Conservation (phyloP, 1,140 invertebrate genomes). For the Leptestheria dahalacensis region DNA sequence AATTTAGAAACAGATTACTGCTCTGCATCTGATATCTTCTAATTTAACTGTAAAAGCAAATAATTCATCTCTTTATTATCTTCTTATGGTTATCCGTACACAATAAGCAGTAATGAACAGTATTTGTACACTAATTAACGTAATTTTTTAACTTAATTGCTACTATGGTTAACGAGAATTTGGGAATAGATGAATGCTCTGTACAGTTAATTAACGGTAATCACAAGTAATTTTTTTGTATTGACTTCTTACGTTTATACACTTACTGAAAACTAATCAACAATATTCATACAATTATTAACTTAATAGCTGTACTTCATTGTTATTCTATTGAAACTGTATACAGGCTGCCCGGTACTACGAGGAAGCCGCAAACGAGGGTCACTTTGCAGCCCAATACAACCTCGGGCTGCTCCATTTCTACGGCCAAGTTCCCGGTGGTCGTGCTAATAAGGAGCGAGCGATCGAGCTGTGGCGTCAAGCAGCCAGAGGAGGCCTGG, state of each 20-base stretch:
- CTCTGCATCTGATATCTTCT: background rate
- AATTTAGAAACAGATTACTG: background rate
- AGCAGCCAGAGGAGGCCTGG: constrained; percentile 7
- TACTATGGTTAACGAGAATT: too few species aligned
- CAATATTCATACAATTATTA: too few species aligned
- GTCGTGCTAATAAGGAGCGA: background rate
- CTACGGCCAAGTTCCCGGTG: background rate
- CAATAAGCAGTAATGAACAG: too few species aligned
- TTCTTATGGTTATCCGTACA: background rate
- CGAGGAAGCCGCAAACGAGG: constrained; percentile 10
- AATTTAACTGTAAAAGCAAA: background rate
- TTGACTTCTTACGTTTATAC: too few species aligned
- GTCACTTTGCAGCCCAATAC: constrained; percentile 7
- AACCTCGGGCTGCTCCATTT: constrained; percentile 4
- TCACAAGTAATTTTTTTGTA: too few species aligned
- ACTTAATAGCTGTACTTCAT: too few species aligned
- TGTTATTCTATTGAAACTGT: background rate
- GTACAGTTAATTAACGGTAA: too few species aligned
- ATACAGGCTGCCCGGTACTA: constrained; percentile 7
- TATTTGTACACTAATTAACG: too few species aligned
- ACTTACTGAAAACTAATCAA: too few species aligned
- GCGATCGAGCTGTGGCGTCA: background rate
- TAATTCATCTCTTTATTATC: too few species aligned
- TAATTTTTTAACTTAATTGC: too few species aligned
- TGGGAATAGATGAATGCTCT: too few species aligned